These are phyloP conservation scores for Dicentrarchus labrax DNA, from an alignment of 2,113 vertebrate species.

Conservation along the genomic window DNA sequence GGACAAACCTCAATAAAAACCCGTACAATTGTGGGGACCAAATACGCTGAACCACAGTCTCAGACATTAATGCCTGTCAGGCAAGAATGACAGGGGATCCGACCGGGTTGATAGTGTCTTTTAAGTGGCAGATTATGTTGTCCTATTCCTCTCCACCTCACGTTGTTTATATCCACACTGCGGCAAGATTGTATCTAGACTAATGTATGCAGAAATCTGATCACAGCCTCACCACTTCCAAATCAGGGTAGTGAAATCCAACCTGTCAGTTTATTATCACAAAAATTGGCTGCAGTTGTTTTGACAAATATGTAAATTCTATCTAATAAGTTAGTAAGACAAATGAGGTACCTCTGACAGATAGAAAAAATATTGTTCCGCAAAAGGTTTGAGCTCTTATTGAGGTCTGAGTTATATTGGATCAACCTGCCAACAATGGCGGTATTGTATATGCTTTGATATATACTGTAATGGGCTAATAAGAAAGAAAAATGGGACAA, in stretches of 20 bases:
- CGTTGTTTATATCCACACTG: constrained; percentile 65
- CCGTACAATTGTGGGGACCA: constrained; percentile 24
- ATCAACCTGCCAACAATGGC: constrained; percentile 63
- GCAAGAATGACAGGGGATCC: constrained; percentile 44
- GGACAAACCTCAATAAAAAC: constrained; percentile 47
- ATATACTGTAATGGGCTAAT: constrained; percentile 47
- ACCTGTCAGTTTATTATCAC: constrained; percentile 69
- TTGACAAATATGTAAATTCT: constrained; percentile 73
- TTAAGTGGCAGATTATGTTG: constrained; percentile 60
- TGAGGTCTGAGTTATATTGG: constrained; percentile 53
- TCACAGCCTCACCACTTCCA: constrained; percentile 60
- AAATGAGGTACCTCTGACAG: constrained; percentile 57
- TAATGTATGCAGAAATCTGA: constrained; percentile 72
- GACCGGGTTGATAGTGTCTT: constrained; percentile 45
- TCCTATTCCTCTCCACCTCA: constrained; percentile 52
- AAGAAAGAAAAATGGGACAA: constrained; percentile 42
- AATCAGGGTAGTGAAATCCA: constrained; percentile 58
- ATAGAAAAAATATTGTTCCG: constrained; percentile 19
- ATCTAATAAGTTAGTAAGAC: constrained; percentile 60
- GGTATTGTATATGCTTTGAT: constrained; percentile 51
- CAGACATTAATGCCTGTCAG: constrained; percentile 48
- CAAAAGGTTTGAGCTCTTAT: constrained; percentile 26
- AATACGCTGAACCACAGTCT: constrained; percentile 21
- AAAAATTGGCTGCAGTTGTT: constrained; percentile 69
- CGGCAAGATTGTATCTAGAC: constrained; percentile 70